phyloP scores from a whole-genome alignment of 2,888 invertebrate genomes.

The Emesis russula region DNA sequence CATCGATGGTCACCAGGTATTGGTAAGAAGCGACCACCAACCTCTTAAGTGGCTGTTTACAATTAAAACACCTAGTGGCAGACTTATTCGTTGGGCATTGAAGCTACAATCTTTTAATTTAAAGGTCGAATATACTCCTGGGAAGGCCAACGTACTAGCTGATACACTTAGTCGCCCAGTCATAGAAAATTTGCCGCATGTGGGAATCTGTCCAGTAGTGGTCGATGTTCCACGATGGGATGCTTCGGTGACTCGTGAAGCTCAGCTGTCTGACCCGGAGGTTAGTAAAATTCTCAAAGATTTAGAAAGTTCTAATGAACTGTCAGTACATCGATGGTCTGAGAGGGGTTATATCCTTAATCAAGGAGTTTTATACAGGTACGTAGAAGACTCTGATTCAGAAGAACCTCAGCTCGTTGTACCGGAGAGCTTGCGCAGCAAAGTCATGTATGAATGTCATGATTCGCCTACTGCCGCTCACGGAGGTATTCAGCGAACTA shows the following conservation, averaged over 20 bases:
- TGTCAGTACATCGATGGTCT: conserved; percentile 58
- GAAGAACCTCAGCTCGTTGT: conserved; percentile 73
- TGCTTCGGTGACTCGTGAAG: conserved; percentile 54
- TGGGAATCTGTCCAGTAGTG: conserved; percentile 60
- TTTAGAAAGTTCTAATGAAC: conserved; percentile 60
- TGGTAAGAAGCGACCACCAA: conserved; percentile 88
- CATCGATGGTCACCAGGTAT: conserved; percentile 90
- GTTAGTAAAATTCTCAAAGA: conserved; percentile 73
- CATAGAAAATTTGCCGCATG: neutral
- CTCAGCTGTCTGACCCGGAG: conserved; percentile 75
- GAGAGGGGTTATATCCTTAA: conserved; percentile 75
- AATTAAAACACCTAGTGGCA: conserved; percentile 90
- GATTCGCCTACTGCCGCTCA: conserved; percentile 86
- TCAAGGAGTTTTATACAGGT: conserved; percentile 84
- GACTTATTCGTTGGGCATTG: conserved; percentile 92
- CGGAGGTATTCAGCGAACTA: conserved; percentile 84
- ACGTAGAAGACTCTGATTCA: conserved; percentile 57
- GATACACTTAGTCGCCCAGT: conserved; percentile 69
- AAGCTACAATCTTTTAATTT: conserved; percentile 91
- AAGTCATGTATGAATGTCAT: conserved; percentile 78
- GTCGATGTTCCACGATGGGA: conserved; percentile 57
- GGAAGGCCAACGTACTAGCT: conserved; percentile 86
- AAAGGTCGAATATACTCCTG: conserved; percentile 90
- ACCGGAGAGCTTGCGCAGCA: conserved; percentile 69
- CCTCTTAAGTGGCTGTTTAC: conserved; percentile 13